A percentile compares a stretch with the other conserved stretches of the same genome.
Evolutionary conservation across 37 sponge, comb jelly and placozoan species (phyloP).

Genomic region (Lycopodina hypogea): DNA sequence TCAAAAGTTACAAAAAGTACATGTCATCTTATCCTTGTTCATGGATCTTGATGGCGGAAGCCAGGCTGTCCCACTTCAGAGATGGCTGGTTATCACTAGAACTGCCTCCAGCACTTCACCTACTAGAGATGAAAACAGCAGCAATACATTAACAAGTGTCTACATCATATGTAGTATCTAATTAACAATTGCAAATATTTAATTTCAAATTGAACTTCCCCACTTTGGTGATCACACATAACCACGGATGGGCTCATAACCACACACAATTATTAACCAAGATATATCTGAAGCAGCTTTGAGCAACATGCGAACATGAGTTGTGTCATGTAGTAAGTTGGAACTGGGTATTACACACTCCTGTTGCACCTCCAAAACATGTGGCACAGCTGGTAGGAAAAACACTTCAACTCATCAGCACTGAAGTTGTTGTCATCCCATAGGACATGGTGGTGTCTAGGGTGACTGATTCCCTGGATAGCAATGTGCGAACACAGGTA

Average conservation of each 20-base stretch:
- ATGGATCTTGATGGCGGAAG: conserved; percentile 17
- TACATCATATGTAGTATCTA: too few relatives aligned
- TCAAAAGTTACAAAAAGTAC: conserved; percentile 40
- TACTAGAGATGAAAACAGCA: too few relatives aligned
- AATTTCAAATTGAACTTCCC: too few relatives aligned
- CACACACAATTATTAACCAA: too few relatives aligned
- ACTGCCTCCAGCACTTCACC: not conserved
- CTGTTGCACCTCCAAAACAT: conserved; percentile 49
- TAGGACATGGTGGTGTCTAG: conserved; percentile 64
- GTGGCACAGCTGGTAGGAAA: too few relatives aligned
- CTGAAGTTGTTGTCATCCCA: conserved; percentile 93
- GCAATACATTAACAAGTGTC: too few relatives aligned
- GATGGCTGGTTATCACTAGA: not conserved
- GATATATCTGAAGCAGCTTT: conserved; percentile 48
- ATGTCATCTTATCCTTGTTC: conserved; percentile 1
- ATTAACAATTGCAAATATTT: too few relatives aligned
- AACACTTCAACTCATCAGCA: conserved; percentile 66
- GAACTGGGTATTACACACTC: conserved; percentile 57
- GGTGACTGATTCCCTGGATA: conserved; percentile 47
- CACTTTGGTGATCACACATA: too few relatives aligned
- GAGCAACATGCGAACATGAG: conserved; percentile 71
- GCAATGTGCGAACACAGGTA: too few relatives aligned
- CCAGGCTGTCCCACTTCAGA: not conserved
- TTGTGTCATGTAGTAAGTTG: conserved; percentile 85
- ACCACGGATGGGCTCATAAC: too few relatives aligned